These are phyloP conservation scores for Drosophila sulfurigaster DNA, from an alignment of 1,140 invertebrate genomes.

Conservation along the genomic window DNA sequence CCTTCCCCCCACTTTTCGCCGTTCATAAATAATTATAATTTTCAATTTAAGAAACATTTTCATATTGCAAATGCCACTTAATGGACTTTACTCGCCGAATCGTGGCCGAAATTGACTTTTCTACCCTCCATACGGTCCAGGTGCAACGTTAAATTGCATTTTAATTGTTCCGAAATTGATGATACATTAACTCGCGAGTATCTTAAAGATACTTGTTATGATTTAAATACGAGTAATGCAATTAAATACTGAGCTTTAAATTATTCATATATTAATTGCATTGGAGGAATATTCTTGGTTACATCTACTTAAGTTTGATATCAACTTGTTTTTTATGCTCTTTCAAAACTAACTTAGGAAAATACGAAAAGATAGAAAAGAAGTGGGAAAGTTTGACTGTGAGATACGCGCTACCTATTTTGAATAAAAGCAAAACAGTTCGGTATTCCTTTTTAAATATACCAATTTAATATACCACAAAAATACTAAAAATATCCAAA, in stretches of 20 bases:
- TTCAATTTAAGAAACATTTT: constrained; percentile 71
- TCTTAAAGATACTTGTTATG: not conserved
- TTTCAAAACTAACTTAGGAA: constrained; percentile 3
- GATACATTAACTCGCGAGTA: not conserved
- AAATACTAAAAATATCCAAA: too few relatives aligned
- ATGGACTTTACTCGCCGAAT: constrained; percentile 49
- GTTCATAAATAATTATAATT: constrained; percentile 77
- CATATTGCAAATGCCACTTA: constrained; percentile 47
- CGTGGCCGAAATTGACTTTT: constrained; percentile 61
- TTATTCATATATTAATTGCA: not conserved
- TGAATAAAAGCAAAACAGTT: too few relatives aligned
- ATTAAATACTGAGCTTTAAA: too few relatives aligned
- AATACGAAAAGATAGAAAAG: not conserved
- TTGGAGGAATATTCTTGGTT: not conserved
- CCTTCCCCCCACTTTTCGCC: not conserved
- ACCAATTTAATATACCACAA: too few relatives aligned
- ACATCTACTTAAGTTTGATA: not conserved
- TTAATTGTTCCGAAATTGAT: constrained; percentile 48
- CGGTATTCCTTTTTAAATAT: too few relatives aligned
- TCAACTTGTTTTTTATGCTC: constrained; percentile 5
- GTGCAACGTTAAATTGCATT: constrained; percentile 43
- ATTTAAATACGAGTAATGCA: too few relatives aligned
- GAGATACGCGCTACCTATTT: too few relatives aligned
- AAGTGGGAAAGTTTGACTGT: not conserved
- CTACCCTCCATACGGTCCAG: not conserved